Evolutionary conservation across 1,140 invertebrate species (phyloP).

Genomic region (Lineus longissimus): DNA sequence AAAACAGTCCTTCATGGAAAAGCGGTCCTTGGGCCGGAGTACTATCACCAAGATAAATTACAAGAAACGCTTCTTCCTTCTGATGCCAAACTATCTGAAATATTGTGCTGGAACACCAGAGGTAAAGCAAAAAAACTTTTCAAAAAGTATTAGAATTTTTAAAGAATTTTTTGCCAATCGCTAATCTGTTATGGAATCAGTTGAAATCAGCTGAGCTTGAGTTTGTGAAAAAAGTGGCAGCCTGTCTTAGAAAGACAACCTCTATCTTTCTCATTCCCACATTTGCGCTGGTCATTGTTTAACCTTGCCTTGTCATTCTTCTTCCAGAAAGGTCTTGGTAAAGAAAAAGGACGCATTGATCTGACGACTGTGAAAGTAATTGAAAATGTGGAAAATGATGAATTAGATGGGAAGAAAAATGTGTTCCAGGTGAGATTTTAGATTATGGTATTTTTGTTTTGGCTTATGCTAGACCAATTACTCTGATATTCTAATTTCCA

Average conservation of each 20-base stretch:
- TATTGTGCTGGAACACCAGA: constrained; percentile 78
- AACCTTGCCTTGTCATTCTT: too few species aligned
- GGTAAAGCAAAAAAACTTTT: too few species aligned
- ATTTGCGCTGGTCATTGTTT: too few species aligned
- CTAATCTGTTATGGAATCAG: too few species aligned
- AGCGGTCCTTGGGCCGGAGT: constrained; percentile 82
- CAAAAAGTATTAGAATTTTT: neutral
- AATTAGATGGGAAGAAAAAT: constrained; percentile 24
- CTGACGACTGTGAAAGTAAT: constrained; percentile 70
- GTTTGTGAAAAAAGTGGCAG: too few species aligned
- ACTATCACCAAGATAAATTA: constrained; percentile 79
- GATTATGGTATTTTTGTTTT: neutral
- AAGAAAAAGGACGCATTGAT: constrained; percentile 70
- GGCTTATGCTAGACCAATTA: constrained; percentile 9
- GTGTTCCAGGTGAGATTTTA: constrained; percentile 31
- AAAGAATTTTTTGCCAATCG: neutral
- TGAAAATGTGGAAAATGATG: constrained; percentile 57
- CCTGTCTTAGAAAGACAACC: too few species aligned
- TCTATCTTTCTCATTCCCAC: too few species aligned
- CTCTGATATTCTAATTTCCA: constrained; percentile 6
- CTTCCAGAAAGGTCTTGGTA: constrained; percentile 26
- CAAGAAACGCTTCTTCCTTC: constrained; percentile 77
- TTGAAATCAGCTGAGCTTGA: too few species aligned
- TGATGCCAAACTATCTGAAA: constrained; percentile 68
- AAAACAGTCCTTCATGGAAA: constrained; percentile 70